Conservation (phyloP, 2,113 vertebrate species). For the Platycercus adscitus region DNA sequence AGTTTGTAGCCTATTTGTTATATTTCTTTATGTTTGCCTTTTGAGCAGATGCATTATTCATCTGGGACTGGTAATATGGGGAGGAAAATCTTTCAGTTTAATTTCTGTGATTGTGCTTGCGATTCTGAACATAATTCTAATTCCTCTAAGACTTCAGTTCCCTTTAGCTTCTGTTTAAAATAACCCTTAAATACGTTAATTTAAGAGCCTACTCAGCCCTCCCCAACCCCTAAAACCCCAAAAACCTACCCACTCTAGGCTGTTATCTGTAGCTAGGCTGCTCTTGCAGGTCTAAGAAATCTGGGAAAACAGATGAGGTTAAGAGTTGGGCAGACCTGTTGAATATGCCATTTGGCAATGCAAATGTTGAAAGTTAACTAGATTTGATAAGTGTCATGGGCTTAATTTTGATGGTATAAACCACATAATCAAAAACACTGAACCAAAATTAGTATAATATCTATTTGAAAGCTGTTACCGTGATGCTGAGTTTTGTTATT, state of each 20-base stretch:
- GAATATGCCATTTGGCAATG: neutral
- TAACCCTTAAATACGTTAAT: neutral
- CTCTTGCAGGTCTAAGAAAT: neutral
- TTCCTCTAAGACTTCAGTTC: neutral
- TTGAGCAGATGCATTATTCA: neutral
- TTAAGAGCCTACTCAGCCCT: neutral
- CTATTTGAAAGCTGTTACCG: neutral
- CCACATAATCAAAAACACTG: neutral
- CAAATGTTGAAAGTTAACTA: neutral
- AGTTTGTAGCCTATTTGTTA: neutral
- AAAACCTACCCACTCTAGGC: neutral
- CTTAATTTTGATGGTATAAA: neutral
- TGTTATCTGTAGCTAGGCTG: neutral
- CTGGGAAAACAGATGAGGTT: neutral
- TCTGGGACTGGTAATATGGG: neutral
- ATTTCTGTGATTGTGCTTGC: neutral
- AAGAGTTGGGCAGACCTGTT: neutral
- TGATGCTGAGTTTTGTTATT: neutral
- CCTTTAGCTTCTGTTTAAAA: neutral
- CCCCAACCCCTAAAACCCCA: neutral
- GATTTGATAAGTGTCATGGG: neutral
- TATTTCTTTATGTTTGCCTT: neutral
- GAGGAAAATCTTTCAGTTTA: neutral
- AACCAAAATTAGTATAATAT: neutral
- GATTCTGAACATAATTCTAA: neutral